A percentile compares a stretch with the other conserved stretches of the same genome.
Conservation (phyloP, 2,888 invertebrate species). For the Eristalis arbustorum region DNA sequence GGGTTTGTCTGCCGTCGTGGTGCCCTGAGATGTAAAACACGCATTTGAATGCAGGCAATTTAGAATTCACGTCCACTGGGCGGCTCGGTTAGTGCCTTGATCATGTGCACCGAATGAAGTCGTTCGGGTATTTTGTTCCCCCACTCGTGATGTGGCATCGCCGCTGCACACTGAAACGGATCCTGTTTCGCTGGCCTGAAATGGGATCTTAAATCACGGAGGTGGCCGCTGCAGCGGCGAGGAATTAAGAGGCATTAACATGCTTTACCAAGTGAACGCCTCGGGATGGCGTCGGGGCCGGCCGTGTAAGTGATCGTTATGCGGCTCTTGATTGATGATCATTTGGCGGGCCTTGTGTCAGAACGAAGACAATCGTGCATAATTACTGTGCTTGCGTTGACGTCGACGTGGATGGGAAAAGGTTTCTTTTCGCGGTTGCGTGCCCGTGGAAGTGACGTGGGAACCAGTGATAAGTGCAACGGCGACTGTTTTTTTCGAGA, state of each 20-base stretch:
- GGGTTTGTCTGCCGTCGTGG: slow-evolving; percentile 26
- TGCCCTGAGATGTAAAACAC: slow-evolving; percentile 6
- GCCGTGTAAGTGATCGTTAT: neutral
- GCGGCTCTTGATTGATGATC: neutral
- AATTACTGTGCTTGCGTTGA: no score
- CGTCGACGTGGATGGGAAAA: no score
- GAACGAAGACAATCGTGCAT: neutral
- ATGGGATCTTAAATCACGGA: neutral
- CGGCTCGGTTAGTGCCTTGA: slow-evolving; percentile 4
- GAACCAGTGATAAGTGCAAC: no score
- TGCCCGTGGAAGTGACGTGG: neutral
- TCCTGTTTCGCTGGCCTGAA: neutral
- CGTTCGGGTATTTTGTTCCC: neutral
- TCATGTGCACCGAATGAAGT: neutral
- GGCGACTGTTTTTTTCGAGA: no score
- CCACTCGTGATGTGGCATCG: neutral
- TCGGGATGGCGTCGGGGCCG: neutral
- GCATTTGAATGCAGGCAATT: slow-evolving; percentile 41
- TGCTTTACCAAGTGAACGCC: neutral
- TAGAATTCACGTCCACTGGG: slow-evolving; percentile 16
- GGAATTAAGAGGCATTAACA: neutral
- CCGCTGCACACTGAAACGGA: neutral
- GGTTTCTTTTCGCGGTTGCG: neutral
- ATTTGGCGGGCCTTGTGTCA: neutral
- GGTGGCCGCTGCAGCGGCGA: neutral